Evolutionary conservation across 1,140 invertebrate species (phyloP), one percentile per base, ranked within the genome.

Genomic region (Aphelenchoides fujianensis): DNA sequence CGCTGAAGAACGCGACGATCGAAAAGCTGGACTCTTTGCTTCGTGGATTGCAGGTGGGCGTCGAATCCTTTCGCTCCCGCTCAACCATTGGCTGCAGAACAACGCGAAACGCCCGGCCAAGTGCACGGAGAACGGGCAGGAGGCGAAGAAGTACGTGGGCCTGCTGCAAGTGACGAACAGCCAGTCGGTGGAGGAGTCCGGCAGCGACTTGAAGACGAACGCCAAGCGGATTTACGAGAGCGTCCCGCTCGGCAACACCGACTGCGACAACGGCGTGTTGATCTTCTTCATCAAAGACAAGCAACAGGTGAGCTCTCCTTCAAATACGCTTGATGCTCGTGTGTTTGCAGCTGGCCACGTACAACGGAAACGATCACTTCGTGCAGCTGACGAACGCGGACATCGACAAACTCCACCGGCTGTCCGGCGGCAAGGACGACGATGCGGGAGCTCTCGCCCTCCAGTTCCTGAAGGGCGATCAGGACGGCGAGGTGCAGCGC

Each of bases 181-280:
- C 30, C 57, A 74, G 32, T 2, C 9, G 7, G 32, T 73, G 19
- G 70, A 74, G 12, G 19, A 73, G 16, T 73, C 71, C n/a, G 71
- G 71, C 16, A 41, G 32, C 2, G 7, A 3, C 19, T 61, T 73
- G 32, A 73, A 73, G 16, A 61, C 62, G 2, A 63, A 32, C 28
- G 72, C 57, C 16, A 70, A 68, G 31, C 70, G 55, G 3, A 73
- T 73, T 27, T 73, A 68, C 27, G 30, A 71, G n/a, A 12, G n/a
- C n/a, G 31, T 30, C 0, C 35, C 16, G 5, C 41, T 73, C 27
- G 71, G 71, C 5, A 30, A 55, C 41, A 57, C 36, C n/a, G 30
- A 41, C 27, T 73, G 71, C 53, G 71, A 73, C 55, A 73, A 73
- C 55, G 71, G 71, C 62, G 64, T 73, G 53, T 27, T 73, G 30